Base-by-base conservation (phyloP, 2,888 invertebrate species). In the Dryocosmus kuriphilus region DNA sequence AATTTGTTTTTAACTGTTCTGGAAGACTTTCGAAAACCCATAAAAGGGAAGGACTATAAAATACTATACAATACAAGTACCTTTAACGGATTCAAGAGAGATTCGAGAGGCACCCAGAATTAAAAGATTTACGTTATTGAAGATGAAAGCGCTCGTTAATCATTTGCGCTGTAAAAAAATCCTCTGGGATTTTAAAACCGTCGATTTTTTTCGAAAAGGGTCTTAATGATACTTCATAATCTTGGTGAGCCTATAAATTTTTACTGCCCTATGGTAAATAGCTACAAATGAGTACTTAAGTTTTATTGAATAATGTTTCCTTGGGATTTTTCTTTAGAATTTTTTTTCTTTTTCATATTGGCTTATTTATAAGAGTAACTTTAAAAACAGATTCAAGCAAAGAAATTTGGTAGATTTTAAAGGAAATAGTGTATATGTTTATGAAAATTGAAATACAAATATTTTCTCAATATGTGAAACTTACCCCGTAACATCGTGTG, bases 401-500 rank as follows among this genome's bases (percentile, higher is more conserved):
- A 11, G 24, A n/a, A 24, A 22, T 24, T 57, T n/a, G 9, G 0
- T 2, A 4, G 4, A 22, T 11, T 22, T 57, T 11, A 11, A 11
- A 6, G 22, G 9, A 55, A 46, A 46, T 46, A 51, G 2, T 19
- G n/a, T n/a, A 51, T 11, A 51, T 51, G 1, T 16, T n/a, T 51
- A n/a, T n/a, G n/a, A n/a, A n/a, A n/a, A n/a, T n/a, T 16, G 16
- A 46, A 51, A 19, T 51, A 51, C 0, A 27, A 51, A 27, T 16
- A 11, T 19, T 2, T 30, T 22, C 14, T 71, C 67, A 76, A 71
- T 73, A 61, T 80, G 41, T 78, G 75, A 77, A 79, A 85, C 88
- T 91, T 89, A 91, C 91, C 90, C 90, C 90, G 88, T 89, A 88
- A 88, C 91, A 91, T 91, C 87, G 88, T 88, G 88, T 88, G 84